Base-by-base conservation (phyloP, 2,888 invertebrate species). In the Chymomyza procnemis region DNA sequence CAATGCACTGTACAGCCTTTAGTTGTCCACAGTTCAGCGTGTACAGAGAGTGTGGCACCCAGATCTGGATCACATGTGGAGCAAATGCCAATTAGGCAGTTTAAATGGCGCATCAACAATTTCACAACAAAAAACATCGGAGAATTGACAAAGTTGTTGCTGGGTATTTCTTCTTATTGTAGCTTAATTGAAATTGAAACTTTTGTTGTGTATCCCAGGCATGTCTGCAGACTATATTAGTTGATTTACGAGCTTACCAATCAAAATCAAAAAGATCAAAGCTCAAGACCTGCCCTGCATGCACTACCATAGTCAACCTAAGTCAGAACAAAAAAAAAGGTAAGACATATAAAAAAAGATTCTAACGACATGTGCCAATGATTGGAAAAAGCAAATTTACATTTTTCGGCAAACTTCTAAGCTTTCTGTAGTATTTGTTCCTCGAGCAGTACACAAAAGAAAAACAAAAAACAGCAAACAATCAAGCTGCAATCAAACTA, bases 141-240 rank as follows among this genome's bases (percentile, higher is more conserved):
- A 18, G 57, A 54, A 54, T 54, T 54, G 19, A 54, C 54, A 19
- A 21, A 16, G 16, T 18, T 50, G 14, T 50, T 50, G 48, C 16
- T 18, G 48, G 4, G 26, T 6, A 0, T 8, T 5, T n/a, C n/a
- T n/a, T n/a, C n/a, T n/a, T n/a, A n/a, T 34, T 59, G 68, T 54
- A 59, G 67, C 59, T 82, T 85, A 83, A 85, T 85, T 82, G 84
- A 85, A 82, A 85, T 82, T 86, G 86, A 82, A 83, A 75, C 81
- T 77, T 26, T 21, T 5, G 19, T 12, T 18, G 54, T 2, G 19
- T 4, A 26, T 26, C 26, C 26, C 48, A 16, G 8, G 48, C 19
- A 9, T 54, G 81, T 81, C 81, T 81, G 80, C 80, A 83, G 86
- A 85, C 80, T 83, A 81, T 76, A 81, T 81, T 85, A 81, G 84